Percentiles rank a stretch among this genome's conserved stretches.
Evolutionary conservation across 1,140 invertebrate genomes (phyloP).

Genomic region (Octopus bimaculoides): DNA sequence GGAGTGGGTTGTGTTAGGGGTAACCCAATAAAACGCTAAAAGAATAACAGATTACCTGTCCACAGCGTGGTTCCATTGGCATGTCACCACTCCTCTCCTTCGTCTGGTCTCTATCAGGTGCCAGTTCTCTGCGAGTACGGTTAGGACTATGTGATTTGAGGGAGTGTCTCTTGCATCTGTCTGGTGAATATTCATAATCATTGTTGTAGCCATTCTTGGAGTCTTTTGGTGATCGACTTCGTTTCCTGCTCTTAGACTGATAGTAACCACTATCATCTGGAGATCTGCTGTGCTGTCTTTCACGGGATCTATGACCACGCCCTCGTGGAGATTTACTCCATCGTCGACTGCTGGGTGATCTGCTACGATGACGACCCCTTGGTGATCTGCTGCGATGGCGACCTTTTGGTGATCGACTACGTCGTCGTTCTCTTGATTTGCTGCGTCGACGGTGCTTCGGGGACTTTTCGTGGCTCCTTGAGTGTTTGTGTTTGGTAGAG

Average conservation of each 20-base stretch:
- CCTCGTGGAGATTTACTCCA: conserved; percentile 29
- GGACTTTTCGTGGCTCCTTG: background rate
- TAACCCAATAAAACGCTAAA: background rate
- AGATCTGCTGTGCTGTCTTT: conserved; percentile 35
- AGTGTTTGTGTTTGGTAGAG: background rate
- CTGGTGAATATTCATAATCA: too few relatives aligned
- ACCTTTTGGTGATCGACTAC: background rate
- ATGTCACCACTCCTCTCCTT: conserved; percentile 55
- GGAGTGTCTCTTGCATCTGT: too few relatives aligned
- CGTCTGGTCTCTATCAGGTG: conserved; percentile 3
- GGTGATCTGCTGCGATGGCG: background rate
- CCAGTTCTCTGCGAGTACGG: too few relatives aligned
- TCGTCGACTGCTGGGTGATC: conserved; percentile 14
- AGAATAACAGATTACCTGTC: conserved; percentile 52
- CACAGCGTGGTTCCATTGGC: conserved; percentile 60
- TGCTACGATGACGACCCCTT: background rate
- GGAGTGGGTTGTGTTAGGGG: too few relatives aligned
- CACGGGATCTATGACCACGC: conserved; percentile 17
- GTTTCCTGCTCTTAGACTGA: conserved; percentile 24
- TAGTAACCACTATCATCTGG: conserved; percentile 53
- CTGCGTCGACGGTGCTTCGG: background rate
- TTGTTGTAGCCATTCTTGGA: conserved; percentile 16
- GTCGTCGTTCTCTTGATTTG: background rate
- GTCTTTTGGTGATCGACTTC: conserved; percentile 14
- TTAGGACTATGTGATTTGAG: too few relatives aligned